Evolutionary conservation across 1,140 invertebrate species (phyloP), one percentile per base, ranked within the genome.

Genomic region (Watersipora subatra): DNA sequence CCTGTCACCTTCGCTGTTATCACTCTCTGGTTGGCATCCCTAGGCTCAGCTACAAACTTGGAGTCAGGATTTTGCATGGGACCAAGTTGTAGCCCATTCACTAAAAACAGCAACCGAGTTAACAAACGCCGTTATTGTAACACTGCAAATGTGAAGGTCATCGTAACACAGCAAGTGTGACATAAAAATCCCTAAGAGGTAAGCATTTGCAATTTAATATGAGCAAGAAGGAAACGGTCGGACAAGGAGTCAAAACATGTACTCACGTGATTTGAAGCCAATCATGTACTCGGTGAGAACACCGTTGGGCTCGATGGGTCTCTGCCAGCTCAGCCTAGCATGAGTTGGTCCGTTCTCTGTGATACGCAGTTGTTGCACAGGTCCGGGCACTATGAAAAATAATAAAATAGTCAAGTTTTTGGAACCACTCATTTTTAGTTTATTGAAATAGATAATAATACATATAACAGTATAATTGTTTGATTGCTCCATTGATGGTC

Each of bases 291-390:
- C 93, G 1, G 87, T 93, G 0, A 98, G 78, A 66, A 89, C 84
- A 26, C 96, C 96, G 81, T 99, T 99, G 20, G 91, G 87, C 73
- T 93, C 88, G 22, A 90, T 84, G 0, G 96, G 96, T 74, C 88
- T 88, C 73, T 92, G 88, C 96, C 96, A 99, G 62, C 85, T 86
- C 0, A 98, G 80, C 62, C 87, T 85, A 72, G 97, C 86, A 17
- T 91, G 90, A 22, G 89, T 93, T 0, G 91, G 89, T 17, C 93
- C 93, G 73, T 93, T 84, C 0, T 89, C 89, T 72, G 87, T 87
- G 0, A 88, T 91, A 74, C 91, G 88, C 28, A 91, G 82, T n/a
- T 85, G 85, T 61, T 88, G 84, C 3, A 97, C 91, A 1, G 92
- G 87, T 15, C 91, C 93, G 0, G 94, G 94, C 25, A 87, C 88